Percentiles rank a stretch among this genome's conserved stretches.
phyloP scores from a whole-genome alignment of 2,888 invertebrate genomes.

The Aphrophora alni region DNA sequence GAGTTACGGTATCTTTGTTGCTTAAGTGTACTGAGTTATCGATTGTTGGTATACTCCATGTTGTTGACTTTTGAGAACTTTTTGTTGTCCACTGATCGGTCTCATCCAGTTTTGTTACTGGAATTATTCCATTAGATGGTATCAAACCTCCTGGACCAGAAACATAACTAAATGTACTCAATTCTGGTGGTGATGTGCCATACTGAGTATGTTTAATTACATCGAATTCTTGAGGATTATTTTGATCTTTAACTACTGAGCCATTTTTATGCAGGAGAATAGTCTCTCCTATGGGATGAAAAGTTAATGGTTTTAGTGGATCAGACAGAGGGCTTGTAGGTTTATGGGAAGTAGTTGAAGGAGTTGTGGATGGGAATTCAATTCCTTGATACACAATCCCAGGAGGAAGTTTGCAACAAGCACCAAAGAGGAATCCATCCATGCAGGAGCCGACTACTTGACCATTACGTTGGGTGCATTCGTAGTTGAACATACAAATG shows the following conservation, averaged over 20 bases:
- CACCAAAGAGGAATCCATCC: constrained; percentile 92
- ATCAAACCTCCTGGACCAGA: constrained; percentile 30
- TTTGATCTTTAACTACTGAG: constrained; percentile 55
- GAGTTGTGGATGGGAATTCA: constrained; percentile 37
- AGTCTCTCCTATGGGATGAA: constrained; percentile 56
- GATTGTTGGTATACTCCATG: neutral
- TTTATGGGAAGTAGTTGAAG: constrained; percentile 30
- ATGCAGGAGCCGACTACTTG: constrained; percentile 89
- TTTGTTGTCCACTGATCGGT: constrained; percentile 27
- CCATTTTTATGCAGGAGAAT: constrained; percentile 59
- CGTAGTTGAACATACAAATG: constrained; percentile 94
- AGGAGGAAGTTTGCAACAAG: constrained; percentile 80
- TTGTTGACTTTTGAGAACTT: constrained; percentile 30
- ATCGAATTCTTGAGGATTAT: constrained; percentile 57
- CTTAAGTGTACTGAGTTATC: neutral
- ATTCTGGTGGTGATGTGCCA: constrained; percentile 32
- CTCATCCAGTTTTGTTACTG: constrained; percentile 1
- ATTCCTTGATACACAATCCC: constrained; percentile 43
- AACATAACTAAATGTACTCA: constrained; percentile 44
- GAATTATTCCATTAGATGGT: constrained; percentile 20
- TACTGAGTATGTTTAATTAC: constrained; percentile 47
- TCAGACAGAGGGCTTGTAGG: constrained; percentile 20
- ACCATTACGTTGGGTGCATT: constrained; percentile 79
- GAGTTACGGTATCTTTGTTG: neutral
- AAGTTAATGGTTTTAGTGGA: constrained; percentile 42